Evolutionary conservation across 2,113 vertebrate genomes (phyloP), one percentile per base, ranked within the genome.

Genomic region (Gobius niger): DNA sequence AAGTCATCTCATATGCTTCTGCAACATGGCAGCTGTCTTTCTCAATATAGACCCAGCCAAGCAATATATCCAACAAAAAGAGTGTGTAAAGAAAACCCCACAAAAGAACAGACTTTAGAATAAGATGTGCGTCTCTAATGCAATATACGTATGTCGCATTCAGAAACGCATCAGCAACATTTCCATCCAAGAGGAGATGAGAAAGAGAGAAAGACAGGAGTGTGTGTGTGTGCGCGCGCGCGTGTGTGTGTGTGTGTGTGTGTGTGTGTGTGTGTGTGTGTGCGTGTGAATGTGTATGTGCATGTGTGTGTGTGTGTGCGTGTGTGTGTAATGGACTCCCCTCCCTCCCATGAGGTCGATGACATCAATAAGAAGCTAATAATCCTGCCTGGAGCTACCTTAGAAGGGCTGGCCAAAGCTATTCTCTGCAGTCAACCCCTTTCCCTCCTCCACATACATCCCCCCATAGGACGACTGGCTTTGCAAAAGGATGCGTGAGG

Each of bases 341-440:
- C 75, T 68, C 83, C 85, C 81, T 83, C 85, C 68, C 70, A 59
- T 81, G 87, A 82, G 82, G 89, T 91, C 82, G 73, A 89, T 87
- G 85, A 90, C 91, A 91, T 89, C 89, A 92, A 90, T 91, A 90
- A 88, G 83, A 87, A 85, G 84, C 87, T 89, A 89, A 90, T 90
- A 89, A 90, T 87, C 85, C 87, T 87, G 78, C 84, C 87, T 84
- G 68, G 49, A 88, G 84, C 87, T 85, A 84, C 82, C 85, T 85
- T 73, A 64, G 65, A 86, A 75, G 83, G 79, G 82, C 83, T 83
- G 47, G 72, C 77, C 75, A 64, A 72, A 87, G 78, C 61, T 16
- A 71, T 78, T 81, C 81, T 83, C 81, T 81, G 84, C 89, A 85
- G 83, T 85, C 85, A 78, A 76, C 16, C 68, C 70, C 67, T 84